Conservation (phyloP, 2,113 vertebrate genomes). For the Tylochromis polylepis region DNA sequence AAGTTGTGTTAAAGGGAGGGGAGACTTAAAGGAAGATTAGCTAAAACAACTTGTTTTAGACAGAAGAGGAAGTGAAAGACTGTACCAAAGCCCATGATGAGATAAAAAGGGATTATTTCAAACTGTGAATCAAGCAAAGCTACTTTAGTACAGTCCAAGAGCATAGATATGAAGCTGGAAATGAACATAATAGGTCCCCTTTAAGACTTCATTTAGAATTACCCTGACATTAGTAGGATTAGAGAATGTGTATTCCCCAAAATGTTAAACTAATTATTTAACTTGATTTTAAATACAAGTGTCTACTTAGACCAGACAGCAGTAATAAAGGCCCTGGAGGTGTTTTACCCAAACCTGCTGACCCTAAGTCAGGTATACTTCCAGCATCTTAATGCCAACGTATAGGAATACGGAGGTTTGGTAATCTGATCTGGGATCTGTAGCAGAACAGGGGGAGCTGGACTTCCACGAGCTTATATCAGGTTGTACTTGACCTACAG, state of each 20-base stretch:
- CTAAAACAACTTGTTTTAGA: neutral
- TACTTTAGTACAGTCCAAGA: neutral
- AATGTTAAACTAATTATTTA: neutral
- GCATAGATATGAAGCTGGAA: neutral
- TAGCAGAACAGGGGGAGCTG: neutral
- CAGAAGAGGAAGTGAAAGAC: neutral
- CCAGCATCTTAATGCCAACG: neutral
- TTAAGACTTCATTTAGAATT: neutral
- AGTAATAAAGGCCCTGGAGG: neutral
- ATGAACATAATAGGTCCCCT: neutral
- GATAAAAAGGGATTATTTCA: neutral
- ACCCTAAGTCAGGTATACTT: slow-evolving; percentile 7
- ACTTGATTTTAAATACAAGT: neutral
- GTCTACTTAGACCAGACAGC: neutral
- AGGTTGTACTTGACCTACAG: slow-evolving; percentile 47
- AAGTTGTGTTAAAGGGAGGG: neutral
- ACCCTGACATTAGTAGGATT: neutral
- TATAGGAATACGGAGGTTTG: neutral
- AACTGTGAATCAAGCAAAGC: neutral
- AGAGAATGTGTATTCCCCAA: neutral
- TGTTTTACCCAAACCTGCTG: slow-evolving; percentile 7
- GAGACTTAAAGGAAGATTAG: neutral
- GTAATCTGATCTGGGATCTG: slow-evolving; percentile 49
- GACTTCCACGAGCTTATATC: slow-evolving; percentile 16
- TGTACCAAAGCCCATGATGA: neutral